phyloP scores from a whole-genome alignment of 2,797 vertebrate species.

The Garrulus glandarius region DNA sequence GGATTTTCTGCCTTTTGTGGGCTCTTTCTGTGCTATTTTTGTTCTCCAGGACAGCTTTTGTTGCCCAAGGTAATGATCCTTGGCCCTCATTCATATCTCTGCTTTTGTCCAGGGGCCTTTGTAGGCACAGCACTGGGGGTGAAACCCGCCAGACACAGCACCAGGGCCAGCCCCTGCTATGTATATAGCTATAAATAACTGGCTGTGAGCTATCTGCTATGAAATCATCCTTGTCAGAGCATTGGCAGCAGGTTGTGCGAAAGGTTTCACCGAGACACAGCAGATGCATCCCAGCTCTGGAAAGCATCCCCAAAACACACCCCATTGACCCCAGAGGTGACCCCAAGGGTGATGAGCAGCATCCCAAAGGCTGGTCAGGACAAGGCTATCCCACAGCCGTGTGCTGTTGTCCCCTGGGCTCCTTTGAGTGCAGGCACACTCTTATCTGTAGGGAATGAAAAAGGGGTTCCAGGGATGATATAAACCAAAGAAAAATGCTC shows the following conservation, averaged over 20 bases:
- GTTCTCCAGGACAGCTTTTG: slow-evolving; percentile 41
- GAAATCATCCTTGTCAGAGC: background rate
- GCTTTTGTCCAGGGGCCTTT: slow-evolving; percentile 31
- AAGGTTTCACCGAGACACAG: background rate
- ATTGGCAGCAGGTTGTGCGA: background rate
- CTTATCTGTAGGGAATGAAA: background rate
- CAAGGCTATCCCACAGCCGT: background rate
- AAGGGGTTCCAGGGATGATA: background rate
- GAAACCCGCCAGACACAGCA: background rate
- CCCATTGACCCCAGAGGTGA: background rate
- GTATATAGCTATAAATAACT: background rate
- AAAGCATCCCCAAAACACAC: background rate
- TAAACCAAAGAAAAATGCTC: background rate
- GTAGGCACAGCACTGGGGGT: background rate
- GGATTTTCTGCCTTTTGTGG: slow-evolving; percentile 68
- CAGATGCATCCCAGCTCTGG: background rate
- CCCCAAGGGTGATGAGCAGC: background rate
- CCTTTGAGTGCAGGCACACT: background rate
- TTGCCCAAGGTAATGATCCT: slow-evolving; percentile 66
- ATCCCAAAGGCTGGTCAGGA: background rate
- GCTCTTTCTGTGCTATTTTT: slow-evolving; percentile 62
- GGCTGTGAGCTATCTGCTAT: background rate
- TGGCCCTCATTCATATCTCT: slow-evolving; percentile 59
- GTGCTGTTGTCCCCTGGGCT: background rate
- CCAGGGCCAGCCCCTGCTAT: background rate